Base-by-base conservation (phyloP, 2,797 vertebrate species). In the Phaenicophaeus curvirostris region DNA sequence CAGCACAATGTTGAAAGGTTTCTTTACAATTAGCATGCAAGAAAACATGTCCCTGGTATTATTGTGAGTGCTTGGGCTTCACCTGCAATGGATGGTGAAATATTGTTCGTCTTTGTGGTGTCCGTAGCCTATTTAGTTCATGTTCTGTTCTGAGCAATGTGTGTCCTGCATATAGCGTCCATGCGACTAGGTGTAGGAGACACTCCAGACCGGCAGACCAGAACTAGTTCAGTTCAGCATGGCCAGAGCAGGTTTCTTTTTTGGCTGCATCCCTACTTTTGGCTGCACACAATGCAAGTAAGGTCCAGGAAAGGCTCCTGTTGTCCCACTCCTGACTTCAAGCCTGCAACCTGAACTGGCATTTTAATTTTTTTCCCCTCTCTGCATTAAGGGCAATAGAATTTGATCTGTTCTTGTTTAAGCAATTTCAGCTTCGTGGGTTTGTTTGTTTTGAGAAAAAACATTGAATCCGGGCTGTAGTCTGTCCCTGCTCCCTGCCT, bases 391-490 rank as follows among this genome's bases (percentile, higher is more conserved):
- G 30, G 74, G 74, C 93, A 95, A 79, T 30, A 92, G 77, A 94
- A 93, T 79, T 85, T 53, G 65, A 80, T 82, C 86, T 3, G 1
- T 73, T 93, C 42, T 88, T 93, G 27, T 68, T 89, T 91, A 30
- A 93, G 62, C 53, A 88, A 93, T 41, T 85, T 86, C 88, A 92
- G 50, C 71, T 85, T 41, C 66, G 53, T 84, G 73, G 42, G 11
- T 93, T 86, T 81, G 83, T 91, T 91, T 94, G 63, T 92, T 94
- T 95, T 82, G 62, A 96, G 85, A 89, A 74, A 88, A 95, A 92
- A 41, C 87, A 74, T 13, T 91, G 80, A 84, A 94, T 58, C 15
- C 1, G 5, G 39, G 75, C 74, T 79, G 63, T 33, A 62, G 44
- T 61, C 41, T 2, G 1, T 85, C 58, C 65, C 90, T 1, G 0